phyloP scores from a whole-genome alignment of 2,888 invertebrate genomes.

The Euzophera pinguis region DNA sequence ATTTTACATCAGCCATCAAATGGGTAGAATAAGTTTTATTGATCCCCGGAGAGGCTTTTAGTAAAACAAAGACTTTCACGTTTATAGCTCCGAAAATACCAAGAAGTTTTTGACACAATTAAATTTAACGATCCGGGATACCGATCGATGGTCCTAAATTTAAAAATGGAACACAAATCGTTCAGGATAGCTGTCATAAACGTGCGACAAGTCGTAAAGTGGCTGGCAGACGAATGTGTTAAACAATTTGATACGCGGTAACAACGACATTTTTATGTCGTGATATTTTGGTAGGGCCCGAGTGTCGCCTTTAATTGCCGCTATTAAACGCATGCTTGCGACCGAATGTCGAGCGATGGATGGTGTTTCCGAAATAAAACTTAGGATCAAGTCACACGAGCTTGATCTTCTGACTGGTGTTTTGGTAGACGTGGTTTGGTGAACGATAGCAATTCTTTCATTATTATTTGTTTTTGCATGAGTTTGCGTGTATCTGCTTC shows the following conservation, averaged over 20 bases:
- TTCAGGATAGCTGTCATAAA: constrained; percentile 55
- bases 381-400: constrained; percentile 23
- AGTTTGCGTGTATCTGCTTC: too few relatives aligned
- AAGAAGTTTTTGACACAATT: constrained; percentile 12
- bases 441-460: constrained; percentile 17
- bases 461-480: too few relatives aligned
- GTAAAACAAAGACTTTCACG: constrained; percentile 11
- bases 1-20: background rate
- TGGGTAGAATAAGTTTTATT: constrained; percentile 3
- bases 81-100: constrained; percentile 2
- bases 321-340: constrained; percentile 67
- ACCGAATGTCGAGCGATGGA: constrained; percentile 65
- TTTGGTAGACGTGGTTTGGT: constrained; percentile 13
- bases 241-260: constrained; percentile 72
- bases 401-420: background rate
- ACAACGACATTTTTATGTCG: constrained; percentile 68
- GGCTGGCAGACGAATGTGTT: constrained; percentile 57
- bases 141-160: constrained; percentile 6
- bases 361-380: constrained; percentile 35
- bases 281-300: constrained; percentile 66
- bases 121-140: constrained; percentile 11
- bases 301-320: constrained; percentile 68
- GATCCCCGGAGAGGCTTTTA: constrained; percentile 4
- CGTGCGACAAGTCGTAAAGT: constrained; percentile 60
- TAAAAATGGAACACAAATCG: constrained; percentile 42